Conservation (phyloP, 2,888 invertebrate genomes). For the Dioctria linearis region DNA sequence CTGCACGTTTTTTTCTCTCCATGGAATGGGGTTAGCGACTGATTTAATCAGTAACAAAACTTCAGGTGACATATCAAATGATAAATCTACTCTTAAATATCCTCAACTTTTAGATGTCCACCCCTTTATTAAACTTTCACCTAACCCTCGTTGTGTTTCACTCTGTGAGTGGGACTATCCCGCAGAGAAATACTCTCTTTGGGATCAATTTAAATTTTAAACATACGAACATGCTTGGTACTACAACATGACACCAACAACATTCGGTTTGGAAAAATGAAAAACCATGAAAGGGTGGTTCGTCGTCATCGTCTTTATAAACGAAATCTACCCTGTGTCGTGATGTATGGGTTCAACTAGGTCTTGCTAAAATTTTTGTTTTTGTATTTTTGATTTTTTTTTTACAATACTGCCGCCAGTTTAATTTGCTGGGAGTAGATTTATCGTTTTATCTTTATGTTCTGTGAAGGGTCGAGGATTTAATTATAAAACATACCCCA, state of each 20-base stretch:
- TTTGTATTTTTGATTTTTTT: neutral
- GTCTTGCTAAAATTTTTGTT: neutral
- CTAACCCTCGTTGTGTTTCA: neutral
- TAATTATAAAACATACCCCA: conserved; percentile 52
- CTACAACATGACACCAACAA: neutral
- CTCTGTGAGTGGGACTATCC: neutral
- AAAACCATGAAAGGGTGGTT: conserved; percentile 13
- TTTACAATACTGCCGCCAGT: neutral
- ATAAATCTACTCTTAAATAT: neutral
- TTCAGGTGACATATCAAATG: neutral
- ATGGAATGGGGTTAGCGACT: neutral
- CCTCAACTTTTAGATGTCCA: neutral
- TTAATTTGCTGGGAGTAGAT: conserved; percentile 13
- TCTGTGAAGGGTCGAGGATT: conserved; percentile 51
- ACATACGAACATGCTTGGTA: neutral
- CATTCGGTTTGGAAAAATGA: neutral
- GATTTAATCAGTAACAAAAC: neutral
- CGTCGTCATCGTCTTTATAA: neutral
- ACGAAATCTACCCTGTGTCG: conserved; percentile 3
- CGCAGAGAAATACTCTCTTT: neutral
- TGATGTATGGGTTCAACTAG: neutral
- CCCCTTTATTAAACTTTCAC: neutral
- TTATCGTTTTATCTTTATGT: neutral
- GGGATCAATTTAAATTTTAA: conserved; percentile 1
- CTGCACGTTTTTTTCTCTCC: neutral